Percentiles rank a stretch among this genome's conserved stretches.
Conservation (phyloP, 2,888 invertebrate genomes). For the Brachyptera risi region DNA sequence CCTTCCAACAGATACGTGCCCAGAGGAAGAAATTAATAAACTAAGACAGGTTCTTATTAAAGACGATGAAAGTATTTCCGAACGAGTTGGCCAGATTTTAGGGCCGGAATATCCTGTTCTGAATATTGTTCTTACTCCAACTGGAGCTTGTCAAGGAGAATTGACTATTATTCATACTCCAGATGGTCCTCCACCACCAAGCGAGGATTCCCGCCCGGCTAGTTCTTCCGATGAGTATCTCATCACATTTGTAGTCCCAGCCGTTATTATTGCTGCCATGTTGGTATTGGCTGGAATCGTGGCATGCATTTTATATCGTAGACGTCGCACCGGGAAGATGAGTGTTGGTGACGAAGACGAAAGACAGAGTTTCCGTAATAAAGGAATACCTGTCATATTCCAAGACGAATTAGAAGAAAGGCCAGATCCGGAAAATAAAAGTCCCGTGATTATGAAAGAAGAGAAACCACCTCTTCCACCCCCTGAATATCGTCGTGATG, state of each 20-base stretch:
- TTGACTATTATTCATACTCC: conserved; percentile 44
- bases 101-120: conserved; percentile 67
- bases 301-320: conserved; percentile 81
- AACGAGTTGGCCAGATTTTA: conserved; percentile 45
- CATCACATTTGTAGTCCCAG: conserved; percentile 82
- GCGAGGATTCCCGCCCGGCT: conserved; percentile 43
- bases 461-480: conserved; percentile 91
- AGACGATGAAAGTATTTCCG: conserved; percentile 55
- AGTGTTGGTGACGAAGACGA: conserved; percentile 76
- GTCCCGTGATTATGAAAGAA: conserved; percentile 90
- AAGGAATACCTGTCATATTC: conserved; percentile 89
- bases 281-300: conserved; percentile 80
- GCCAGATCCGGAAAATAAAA: conserved; percentile 82
- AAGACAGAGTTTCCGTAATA: conserved; percentile 56
- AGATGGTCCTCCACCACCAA: conserved; percentile 39
- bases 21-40: conserved; percentile 68
- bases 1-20: conserved; percentile 67
- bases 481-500: conserved; percentile 65
- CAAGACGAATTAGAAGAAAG: conserved; percentile 95
- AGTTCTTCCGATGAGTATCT: conserved; percentile 46
- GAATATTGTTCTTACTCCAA: conserved; percentile 57
- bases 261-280: conserved; percentile 83
- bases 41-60: conserved; percentile 68
- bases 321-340: conserved; percentile 77
- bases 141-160: conserved; percentile 56